Conservation (phyloP, 2,888 invertebrate genomes). For the Embidobia sp. region DNA sequence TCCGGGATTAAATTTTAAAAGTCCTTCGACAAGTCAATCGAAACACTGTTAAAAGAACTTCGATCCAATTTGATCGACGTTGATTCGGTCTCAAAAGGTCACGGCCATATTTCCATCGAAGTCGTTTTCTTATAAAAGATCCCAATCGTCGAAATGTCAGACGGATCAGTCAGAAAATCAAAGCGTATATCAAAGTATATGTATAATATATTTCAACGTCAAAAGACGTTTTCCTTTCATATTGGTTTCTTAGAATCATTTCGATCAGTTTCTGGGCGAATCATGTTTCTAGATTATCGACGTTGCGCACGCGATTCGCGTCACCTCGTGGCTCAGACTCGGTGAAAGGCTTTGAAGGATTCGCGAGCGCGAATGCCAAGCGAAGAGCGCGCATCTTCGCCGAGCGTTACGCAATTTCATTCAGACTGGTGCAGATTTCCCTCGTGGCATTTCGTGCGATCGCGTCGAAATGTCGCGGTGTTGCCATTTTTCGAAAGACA, state of each 20-base stretch:
- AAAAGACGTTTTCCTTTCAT: no score
- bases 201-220: no score
- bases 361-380: slow-evolving; percentile 32
- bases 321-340: slow-evolving; percentile 18
- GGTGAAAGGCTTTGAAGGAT: slow-evolving; percentile 48
- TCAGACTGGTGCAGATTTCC: slow-evolving; percentile 50
- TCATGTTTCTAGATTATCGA: slow-evolving; percentile 14
- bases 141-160: no score
- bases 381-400: slow-evolving; percentile 43
- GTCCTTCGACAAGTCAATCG: not conserved
- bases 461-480: slow-evolving; percentile 36
- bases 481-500: slow-evolving; percentile 28
- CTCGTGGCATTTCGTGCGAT: slow-evolving; percentile 43
- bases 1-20: not conserved
- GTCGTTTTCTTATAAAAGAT: no score
- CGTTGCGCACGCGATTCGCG: slow-evolving; percentile 49
- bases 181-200: no score
- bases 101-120: no score
- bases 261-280: no score
- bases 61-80: slow-evolving; percentile 5
- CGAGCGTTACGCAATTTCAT: slow-evolving; percentile 46
- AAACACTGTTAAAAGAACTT: not conserved
- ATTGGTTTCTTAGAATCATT: no score
- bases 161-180: no score
- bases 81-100: no score